Percentiles rank a stretch among this genome's conserved stretches.
Evolutionary conservation across 2,888 invertebrate genomes (phyloP).

Genomic region (Acronicta psi): DNA sequence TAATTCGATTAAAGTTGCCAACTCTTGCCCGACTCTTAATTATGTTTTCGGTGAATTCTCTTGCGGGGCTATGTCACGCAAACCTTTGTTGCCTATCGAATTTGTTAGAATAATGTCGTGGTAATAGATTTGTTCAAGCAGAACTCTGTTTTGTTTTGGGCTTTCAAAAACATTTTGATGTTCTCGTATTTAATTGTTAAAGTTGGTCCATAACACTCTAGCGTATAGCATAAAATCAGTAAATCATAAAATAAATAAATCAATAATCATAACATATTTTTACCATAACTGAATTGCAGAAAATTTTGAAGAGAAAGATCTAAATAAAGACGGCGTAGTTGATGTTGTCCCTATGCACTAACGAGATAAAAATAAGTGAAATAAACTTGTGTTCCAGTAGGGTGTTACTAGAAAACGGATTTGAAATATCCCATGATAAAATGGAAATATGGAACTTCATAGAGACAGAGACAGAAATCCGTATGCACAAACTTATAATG

Average conservation of each 20-base stretch:
- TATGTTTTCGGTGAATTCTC: constrained; percentile 64
- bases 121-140: constrained; percentile 48
- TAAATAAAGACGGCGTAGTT: too few relatives aligned
- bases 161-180: constrained; percentile 7
- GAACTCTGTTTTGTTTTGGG: constrained; percentile 20
- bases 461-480: neutral
- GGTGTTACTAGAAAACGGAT: neutral
- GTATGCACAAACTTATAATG: constrained; percentile 34
- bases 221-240: too few relatives aligned
- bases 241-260: too few relatives aligned
- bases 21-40: constrained; percentile 70
- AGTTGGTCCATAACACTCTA: too few relatives aligned
- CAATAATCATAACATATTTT: too few relatives aligned
- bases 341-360: too few relatives aligned
- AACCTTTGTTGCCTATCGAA: constrained; percentile 53
- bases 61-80: constrained; percentile 57
- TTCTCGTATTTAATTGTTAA: neutral
- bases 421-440: neutral
- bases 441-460: neutral
- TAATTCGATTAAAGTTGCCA: constrained; percentile 78
- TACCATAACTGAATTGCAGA: neutral
- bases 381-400: too few relatives aligned
- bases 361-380: too few relatives aligned
- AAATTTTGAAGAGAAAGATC: too few relatives aligned
- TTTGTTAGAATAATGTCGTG: constrained; percentile 51